Conservation (phyloP, 2,888 invertebrate species). For the Oscheius sp. region DNA sequence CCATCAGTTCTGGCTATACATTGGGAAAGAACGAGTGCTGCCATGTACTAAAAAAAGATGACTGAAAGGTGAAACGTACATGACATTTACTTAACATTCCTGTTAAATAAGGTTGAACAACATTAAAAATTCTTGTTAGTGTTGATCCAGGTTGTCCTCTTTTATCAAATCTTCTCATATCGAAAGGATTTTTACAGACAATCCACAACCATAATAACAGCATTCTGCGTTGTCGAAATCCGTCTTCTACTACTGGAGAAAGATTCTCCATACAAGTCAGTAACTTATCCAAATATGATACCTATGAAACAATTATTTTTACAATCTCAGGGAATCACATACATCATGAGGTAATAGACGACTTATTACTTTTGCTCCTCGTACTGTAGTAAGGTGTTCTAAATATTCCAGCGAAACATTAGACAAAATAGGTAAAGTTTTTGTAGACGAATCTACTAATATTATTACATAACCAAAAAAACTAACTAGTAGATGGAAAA, state of each 20-base stretch:
- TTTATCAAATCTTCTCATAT: conserved; percentile 52
- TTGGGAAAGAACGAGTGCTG: conserved; percentile 54
- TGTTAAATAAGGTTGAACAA: conserved; percentile 44
- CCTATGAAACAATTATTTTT: conserved; percentile 33
- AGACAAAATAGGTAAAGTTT: conserved; percentile 27
- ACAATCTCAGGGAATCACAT: background rate
- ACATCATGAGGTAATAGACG: conserved; percentile 53
- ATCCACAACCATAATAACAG: conserved; percentile 66
- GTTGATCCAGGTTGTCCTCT: conserved; percentile 44
- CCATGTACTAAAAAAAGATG: conserved; percentile 21
- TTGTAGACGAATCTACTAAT: background rate
- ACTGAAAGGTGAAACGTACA: conserved; percentile 5
- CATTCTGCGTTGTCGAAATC: conserved; percentile 40
- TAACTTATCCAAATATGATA: conserved; percentile 54
- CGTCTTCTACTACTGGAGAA: conserved; percentile 16
- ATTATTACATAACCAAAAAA: conserved; percentile 9
- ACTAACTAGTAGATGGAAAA: conserved; percentile 25
- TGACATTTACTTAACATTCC: conserved; percentile 45
- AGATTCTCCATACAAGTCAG: conserved; percentile 49
- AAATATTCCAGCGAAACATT: conserved; percentile 39
- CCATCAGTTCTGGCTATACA: conserved; percentile 54
- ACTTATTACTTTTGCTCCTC: conserved; percentile 50
- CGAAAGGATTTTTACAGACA: conserved; percentile 68
- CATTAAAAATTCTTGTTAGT: conserved; percentile 46
- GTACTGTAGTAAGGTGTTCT: conserved; percentile 44